phyloP scores from a whole-genome alignment of 92 coral and sea anemone genomes.

The Bergia puertoricense region DNA sequence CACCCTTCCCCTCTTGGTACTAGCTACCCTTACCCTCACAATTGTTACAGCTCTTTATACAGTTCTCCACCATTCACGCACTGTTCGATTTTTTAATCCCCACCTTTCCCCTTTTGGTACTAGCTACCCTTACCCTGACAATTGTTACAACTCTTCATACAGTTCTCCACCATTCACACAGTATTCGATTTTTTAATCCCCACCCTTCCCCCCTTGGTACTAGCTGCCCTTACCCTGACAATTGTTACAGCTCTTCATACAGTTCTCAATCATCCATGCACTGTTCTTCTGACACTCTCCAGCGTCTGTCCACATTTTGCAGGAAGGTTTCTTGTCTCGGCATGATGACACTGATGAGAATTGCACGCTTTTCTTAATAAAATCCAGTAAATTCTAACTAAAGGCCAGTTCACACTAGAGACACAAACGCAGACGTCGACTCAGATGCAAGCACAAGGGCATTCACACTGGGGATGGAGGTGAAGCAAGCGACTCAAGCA shows the following conservation, averaged over 20 bases:
- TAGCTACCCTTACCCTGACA: conserved; percentile 69
- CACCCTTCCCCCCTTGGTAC: neutral
- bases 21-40: conserved; percentile 67
- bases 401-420: no score
- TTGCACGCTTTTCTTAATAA: neutral
- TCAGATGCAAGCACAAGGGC: no score
- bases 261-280: conserved; percentile 80
- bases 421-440: no score
- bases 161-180: conserved; percentile 76
- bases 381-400: no score
- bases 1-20: neutral
- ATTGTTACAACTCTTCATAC: conserved; percentile 78
- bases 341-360: conserved; percentile 66
- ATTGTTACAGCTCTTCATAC: conserved; percentile 80
- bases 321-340: conserved; percentile 63
- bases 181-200: conserved; percentile 27
- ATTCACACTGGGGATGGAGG: no score
- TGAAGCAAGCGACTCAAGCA: no score
- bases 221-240: conserved; percentile 70
- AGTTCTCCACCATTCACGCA: conserved; percentile 78
- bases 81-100: neutral
- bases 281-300: conserved; percentile 82
- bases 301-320: conserved; percentile 68
- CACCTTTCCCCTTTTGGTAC: neutral
- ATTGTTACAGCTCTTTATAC: conserved; percentile 78